A percentile compares a stretch with the other conserved stretches of the same genome.
phyloP scores from a whole-genome alignment of 1,140 invertebrate species.

The Sinonovacula constricta region DNA sequence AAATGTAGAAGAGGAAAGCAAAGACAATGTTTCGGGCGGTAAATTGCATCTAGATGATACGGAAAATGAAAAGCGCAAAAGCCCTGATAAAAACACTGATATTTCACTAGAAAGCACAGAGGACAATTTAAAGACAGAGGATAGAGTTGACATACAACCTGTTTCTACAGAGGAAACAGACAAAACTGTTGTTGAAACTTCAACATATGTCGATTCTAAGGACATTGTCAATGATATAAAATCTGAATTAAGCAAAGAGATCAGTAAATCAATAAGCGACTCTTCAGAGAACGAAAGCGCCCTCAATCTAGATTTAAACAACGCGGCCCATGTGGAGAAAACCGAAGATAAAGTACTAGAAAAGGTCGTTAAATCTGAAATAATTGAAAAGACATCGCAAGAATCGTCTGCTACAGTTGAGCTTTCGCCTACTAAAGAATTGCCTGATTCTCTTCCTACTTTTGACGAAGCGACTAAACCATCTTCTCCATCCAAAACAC shows the following conservation, averaged over 20 bases:
- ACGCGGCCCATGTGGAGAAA: too few species aligned
- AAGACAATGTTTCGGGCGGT: too few species aligned
- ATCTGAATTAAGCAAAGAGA: too few species aligned
- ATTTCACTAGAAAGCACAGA: background rate
- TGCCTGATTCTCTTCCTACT: background rate
- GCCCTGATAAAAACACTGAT: background rate
- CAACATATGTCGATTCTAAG: background rate
- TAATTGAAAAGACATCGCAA: background rate
- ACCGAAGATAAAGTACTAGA: constrained; percentile 17
- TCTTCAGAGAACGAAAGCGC: too few species aligned
- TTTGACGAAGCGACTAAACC: background rate
- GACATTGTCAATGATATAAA: too few species aligned
- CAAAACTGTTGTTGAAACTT: background rate
- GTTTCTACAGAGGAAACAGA: background rate
- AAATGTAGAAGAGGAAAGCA: too few species aligned
- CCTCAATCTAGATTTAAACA: too few species aligned
- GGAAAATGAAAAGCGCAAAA: background rate
- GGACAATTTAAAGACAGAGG: background rate
- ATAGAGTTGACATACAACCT: background rate
- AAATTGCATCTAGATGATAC: too few species aligned
- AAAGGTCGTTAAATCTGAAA: background rate
- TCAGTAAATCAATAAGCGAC: too few species aligned
- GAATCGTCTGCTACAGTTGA: background rate
- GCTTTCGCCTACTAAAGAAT: background rate
- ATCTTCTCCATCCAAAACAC: too few species aligned